phyloP scores from a whole-genome alignment of 2,888 invertebrate species.

The Aricia artaxerxes region DNA sequence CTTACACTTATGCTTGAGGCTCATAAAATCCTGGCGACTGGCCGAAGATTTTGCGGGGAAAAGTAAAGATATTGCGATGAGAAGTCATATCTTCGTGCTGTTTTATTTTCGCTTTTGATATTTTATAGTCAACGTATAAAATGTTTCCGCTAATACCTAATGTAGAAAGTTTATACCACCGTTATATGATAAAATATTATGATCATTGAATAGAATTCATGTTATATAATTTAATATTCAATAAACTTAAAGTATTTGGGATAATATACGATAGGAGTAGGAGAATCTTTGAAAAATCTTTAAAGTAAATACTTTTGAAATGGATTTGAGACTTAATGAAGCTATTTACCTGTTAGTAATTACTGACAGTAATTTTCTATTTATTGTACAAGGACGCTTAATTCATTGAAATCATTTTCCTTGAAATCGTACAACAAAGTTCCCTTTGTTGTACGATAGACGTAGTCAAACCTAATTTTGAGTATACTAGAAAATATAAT shows the following conservation, averaged over 20 bases:
- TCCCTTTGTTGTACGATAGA: too few species aligned
- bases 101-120: conserved; percentile 15
- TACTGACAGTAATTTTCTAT: not conserved
- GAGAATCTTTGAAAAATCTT: too few species aligned
- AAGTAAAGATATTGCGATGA: conserved; percentile 21
- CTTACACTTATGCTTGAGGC: conserved; percentile 1
- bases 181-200: not conserved
- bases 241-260: too few species aligned
- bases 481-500: not conserved
- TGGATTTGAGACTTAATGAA: too few species aligned
- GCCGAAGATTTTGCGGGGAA: conserved; percentile 20
- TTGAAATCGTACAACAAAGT: not conserved
- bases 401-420: not conserved
- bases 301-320: too few species aligned
- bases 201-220: too few species aligned
- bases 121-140: conserved; percentile 26
- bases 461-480: not conserved
- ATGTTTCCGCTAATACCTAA: conserved; percentile 4
- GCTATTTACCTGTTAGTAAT: too few species aligned
- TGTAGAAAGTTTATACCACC: not conserved
- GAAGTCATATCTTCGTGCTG: not conserved
- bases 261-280: too few species aligned
- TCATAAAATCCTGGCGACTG: conserved; percentile 11
- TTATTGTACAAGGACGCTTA: not conserved
- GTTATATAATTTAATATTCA: too few species aligned